Evolutionary conservation across 2,113 vertebrate species (phyloP).

Genomic region (Empidonax alnorum): DNA sequence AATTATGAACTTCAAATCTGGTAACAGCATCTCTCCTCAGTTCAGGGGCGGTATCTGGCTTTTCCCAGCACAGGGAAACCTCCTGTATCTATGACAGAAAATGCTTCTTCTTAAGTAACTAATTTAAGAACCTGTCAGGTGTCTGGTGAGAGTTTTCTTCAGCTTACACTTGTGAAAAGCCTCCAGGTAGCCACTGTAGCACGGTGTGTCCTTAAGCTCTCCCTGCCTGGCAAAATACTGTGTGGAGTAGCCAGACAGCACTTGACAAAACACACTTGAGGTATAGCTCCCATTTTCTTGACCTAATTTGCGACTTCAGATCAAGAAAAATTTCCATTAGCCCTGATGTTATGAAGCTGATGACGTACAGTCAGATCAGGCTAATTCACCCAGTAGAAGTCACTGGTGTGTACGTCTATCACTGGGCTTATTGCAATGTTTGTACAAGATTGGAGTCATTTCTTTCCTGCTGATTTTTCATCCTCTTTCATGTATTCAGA

Average conservation of each 20-base stretch:
- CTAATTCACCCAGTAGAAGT: conserved; percentile 37
- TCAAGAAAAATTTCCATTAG: conserved; percentile 53
- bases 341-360: not conserved
- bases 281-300: conserved; percentile 10
- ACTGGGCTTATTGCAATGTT: conserved; percentile 46
- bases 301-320: conserved; percentile 19
- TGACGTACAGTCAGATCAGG: conserved; percentile 13
- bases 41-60: not conserved
- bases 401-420: conserved; percentile 24
- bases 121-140: not conserved
- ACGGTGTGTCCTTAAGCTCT: not conserved
- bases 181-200: not conserved
- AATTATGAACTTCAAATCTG: conserved; percentile 95
- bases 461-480: conserved; percentile 69
- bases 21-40: conserved; percentile 68
- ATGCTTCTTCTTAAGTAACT: not conserved
- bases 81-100: not conserved
- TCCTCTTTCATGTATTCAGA: conserved; percentile 62
- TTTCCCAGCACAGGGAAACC: not conserved
- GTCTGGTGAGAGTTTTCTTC: not conserved
- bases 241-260: not conserved
- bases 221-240: not conserved
- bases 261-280: not conserved
- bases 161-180: not conserved
- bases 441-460: conserved; percentile 55